Conservation (phyloP, 2,888 invertebrate genomes). For the Stramonita haemastoma region DNA sequence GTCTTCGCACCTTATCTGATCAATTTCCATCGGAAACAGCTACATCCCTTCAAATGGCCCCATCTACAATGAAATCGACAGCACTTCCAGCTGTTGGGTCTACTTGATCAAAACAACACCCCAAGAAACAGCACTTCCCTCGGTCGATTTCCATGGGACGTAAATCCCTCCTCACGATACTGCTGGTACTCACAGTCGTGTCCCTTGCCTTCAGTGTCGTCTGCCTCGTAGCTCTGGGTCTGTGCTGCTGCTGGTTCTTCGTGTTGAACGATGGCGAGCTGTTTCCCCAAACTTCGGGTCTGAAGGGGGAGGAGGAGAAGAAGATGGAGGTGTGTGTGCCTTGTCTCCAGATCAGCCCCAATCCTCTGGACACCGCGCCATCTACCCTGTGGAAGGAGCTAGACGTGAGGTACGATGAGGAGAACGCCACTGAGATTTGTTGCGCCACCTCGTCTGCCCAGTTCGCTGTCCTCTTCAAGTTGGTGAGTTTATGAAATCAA, state of each 20-base stretch:
- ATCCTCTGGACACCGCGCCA: background rate
- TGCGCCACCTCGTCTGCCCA: conserved; percentile 22
- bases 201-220: conserved; percentile 4
- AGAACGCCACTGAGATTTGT: conserved; percentile 25
- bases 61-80: background rate
- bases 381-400: background rate
- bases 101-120: background rate
- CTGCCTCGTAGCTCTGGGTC: background rate
- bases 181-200: background rate
- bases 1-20: background rate
- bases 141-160: background rate
- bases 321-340: conserved; percentile 29
- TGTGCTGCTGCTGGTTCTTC: background rate
- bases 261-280: background rate
- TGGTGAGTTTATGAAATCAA: conserved; percentile 27
- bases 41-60: background rate
- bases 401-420: background rate
- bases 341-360: conserved; percentile 34
- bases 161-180: background rate
- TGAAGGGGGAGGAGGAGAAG: background rate
- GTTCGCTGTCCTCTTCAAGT: conserved; percentile 35
- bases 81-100: background rate
- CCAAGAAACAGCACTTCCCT: background rate
- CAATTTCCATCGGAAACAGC: background rate
- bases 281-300: background rate